Evolutionary conservation across 2,113 vertebrate species (phyloP).

Genomic region (Sprattus sprattus): DNA sequence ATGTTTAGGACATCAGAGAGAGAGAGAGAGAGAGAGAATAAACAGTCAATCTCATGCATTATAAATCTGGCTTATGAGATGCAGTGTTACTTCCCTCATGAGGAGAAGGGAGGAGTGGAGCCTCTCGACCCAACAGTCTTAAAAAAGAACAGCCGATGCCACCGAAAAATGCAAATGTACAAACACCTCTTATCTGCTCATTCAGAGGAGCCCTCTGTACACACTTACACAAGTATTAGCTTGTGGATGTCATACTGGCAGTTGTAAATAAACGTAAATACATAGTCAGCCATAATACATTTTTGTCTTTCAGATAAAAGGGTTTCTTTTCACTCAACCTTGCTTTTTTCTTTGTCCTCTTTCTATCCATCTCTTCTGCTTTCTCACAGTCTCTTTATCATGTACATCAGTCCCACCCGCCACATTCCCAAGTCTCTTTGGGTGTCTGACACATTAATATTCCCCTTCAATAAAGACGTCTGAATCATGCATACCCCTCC

Average conservation of each 20-base stretch:
- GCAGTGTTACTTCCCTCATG: not conserved
- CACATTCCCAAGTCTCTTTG: slow-evolving; percentile 1
- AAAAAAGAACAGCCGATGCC: not conserved
- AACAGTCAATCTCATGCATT: slow-evolving; percentile 6
- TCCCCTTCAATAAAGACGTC: slow-evolving; percentile 18
- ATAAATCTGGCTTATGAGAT: slow-evolving; percentile 9
- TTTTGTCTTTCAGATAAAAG: not conserved
- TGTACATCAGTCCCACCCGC: not conserved
- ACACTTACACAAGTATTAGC: not conserved
- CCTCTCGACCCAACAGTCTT: not conserved
- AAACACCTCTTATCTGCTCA: not conserved
- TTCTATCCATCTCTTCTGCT: not conserved
- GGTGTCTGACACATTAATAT: slow-evolving; percentile 2
- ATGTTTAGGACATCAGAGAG: not conserved
- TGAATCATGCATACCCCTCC: not conserved
- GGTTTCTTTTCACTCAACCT: not conserved
- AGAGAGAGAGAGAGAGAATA: not conserved
- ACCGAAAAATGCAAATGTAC: not conserved
- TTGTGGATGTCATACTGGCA: not conserved
- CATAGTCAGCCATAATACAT: not conserved
- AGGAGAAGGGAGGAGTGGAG: not conserved
- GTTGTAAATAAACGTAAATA: not conserved
- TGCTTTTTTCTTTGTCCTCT: not conserved
- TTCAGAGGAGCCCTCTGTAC: not conserved
- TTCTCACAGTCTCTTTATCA: not conserved